Evolutionary conservation across 2,113 vertebrate species (phyloP).

Genomic region (Corythaeola cristata): DNA sequence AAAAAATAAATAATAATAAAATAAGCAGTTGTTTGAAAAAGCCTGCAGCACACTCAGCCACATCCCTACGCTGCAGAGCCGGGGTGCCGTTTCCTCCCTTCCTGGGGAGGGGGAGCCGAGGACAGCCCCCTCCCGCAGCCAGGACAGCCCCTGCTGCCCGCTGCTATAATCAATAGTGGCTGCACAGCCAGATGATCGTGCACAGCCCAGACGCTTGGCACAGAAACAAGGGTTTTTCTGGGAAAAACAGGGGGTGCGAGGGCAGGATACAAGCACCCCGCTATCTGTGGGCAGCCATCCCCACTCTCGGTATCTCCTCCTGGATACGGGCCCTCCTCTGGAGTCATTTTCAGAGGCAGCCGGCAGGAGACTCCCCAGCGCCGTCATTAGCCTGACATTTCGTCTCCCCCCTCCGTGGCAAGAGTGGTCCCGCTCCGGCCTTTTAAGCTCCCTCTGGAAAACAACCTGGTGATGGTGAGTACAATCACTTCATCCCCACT

Average conservation of each 20-base stretch:
- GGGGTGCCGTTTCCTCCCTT: background rate
- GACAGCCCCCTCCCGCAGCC: background rate
- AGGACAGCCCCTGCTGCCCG: background rate
- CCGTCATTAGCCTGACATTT: background rate
- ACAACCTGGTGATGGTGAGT: background rate
- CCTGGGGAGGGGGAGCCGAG: fast-evolving
- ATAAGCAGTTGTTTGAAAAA: background rate
- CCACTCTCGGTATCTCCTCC: background rate
- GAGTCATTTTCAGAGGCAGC: background rate
- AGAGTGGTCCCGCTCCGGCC: background rate
- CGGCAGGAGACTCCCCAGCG: fast-evolving
- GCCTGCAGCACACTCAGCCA: background rate
- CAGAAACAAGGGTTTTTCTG: background rate
- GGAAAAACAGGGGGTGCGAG: background rate
- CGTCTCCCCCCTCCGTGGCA: background rate
- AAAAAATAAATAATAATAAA: background rate
- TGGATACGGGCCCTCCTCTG: background rate
- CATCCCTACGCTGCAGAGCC: fast-evolving
- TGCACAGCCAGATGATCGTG: background rate
- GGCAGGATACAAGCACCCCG: background rate
- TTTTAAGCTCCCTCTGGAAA: background rate
- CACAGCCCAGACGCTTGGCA: background rate
- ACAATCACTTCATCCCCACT: background rate
- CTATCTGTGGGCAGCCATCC: background rate
- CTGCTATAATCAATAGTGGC: background rate